Base-by-base conservation (phyloP, 2,113 vertebrate genomes). In the Pelobates fuscus region DNA sequence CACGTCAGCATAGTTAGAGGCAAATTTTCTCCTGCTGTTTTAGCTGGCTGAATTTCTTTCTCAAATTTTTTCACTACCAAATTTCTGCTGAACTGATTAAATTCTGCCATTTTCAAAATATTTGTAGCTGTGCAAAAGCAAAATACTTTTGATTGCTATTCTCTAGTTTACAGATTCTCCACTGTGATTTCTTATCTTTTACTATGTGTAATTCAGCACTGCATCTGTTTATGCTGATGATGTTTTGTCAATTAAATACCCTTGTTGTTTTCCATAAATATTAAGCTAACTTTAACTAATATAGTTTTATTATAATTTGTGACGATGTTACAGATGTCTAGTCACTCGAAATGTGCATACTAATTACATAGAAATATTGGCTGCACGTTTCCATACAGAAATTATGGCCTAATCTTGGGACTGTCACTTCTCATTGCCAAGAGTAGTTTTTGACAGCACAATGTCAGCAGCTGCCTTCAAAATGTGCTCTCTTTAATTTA, bases 281-380 rank as follows among this genome's bases (percentile, higher is more conserved):
- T 88, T 89, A 87, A 88, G 79, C 82, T 82, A 65, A 18, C 67
- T 23, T 83, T 87, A 90, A 84, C 85, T 86, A 81, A 27, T 77
- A 0, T 30, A 80, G 71, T 81, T 77, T 71, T 78, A 30, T 69
- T 55, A n/a, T 80, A 80, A 84, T 88, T 86, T 84, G 71, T 82
- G 86, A 80, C 81, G 80, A 68, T 78, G 58, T 57, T 82, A 67
- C 70, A 84, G 86, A 83, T 88, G 84, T 71, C 86, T 86, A 65
- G 44, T 54, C 78, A 49, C 3, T 87, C 82, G 82, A 76, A 78
- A 58, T 46, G 72, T 80, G 79, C 77, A 82, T 82, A 82, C 79
- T 89, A 86, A 88, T 88, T 88, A 79, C 79, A 77, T 83, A 73
- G 78, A 85, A 87, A 85, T 30, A 72, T 64, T 81, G 79, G 66